Percentiles rank a stretch among this genome's conserved stretches.
Evolutionary conservation across 1,140 invertebrate genomes (phyloP).

Genomic region (Nasonia giraulti): DNA sequence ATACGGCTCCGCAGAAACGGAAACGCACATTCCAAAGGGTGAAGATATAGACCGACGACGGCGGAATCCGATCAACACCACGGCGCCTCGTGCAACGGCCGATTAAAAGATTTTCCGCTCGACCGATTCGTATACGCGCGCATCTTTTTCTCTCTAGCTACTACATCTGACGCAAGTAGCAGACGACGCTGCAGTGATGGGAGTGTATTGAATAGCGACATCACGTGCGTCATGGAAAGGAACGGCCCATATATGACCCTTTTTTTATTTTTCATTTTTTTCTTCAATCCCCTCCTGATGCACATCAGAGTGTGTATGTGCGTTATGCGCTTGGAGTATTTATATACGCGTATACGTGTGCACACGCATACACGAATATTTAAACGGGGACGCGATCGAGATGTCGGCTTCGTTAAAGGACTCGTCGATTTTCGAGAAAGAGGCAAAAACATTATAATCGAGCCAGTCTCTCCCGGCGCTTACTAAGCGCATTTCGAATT

Average conservation of each 20-base stretch:
- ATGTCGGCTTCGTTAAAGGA: too few relatives aligned
- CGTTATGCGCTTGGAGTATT: too few relatives aligned
- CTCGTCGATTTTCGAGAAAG: too few relatives aligned
- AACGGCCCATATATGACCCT: conserved; percentile 36
- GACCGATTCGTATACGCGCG: conserved; percentile 6
- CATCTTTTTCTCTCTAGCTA: not conserved
- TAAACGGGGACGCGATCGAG: too few relatives aligned
- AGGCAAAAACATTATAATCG: too few relatives aligned
- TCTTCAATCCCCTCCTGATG: too few relatives aligned
- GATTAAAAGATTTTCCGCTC: conserved; percentile 41
- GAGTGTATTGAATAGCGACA: not conserved
- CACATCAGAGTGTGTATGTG: too few relatives aligned
- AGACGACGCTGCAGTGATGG: not conserved
- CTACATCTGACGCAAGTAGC: not conserved
- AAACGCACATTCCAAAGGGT: not conserved
- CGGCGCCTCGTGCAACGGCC: conserved; percentile 16
- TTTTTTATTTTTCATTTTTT: not conserved
- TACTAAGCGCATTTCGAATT: too few relatives aligned
- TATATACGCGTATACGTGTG: too few relatives aligned
- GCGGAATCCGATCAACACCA: not conserved
- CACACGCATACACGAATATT: too few relatives aligned
- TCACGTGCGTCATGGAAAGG: conserved; percentile 61
- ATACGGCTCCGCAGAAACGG: too few relatives aligned
- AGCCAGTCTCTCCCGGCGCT: too few relatives aligned
- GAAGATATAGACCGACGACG: not conserved